Conservation (phyloP, 1,140 invertebrate genomes). For the Drosophila elegans region DNA sequence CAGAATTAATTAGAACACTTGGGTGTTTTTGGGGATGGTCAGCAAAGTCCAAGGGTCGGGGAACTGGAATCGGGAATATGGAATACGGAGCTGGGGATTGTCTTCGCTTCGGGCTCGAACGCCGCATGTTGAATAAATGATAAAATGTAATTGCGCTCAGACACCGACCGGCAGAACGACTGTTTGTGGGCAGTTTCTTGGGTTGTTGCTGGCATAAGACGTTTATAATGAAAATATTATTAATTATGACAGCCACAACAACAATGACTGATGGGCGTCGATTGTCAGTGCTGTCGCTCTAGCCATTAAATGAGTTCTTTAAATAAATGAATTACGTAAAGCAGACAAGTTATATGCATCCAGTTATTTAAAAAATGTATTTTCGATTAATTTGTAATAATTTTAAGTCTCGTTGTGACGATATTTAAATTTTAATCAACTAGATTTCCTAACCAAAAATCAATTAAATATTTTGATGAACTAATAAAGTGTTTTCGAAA, state of each 20-base stretch:
- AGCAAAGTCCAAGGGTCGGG: background rate
- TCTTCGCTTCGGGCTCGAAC: slow-evolving; percentile 46
- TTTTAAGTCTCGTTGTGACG: no score
- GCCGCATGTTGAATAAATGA: slow-evolving; percentile 82
- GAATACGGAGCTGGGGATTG: slow-evolving; percentile 8
- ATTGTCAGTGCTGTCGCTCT: slow-evolving; percentile 30
- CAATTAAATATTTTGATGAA: no score
- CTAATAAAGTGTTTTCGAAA: no score
- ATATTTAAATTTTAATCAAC: no score
- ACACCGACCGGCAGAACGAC: slow-evolving; percentile 35
- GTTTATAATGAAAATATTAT: slow-evolving; percentile 84
- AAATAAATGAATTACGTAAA: background rate
- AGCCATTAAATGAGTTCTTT: background rate
- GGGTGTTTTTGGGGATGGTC: slow-evolving; percentile 30
- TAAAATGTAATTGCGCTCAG: slow-evolving; percentile 79
- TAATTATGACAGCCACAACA: slow-evolving; percentile 74
- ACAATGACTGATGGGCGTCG: slow-evolving; percentile 71
- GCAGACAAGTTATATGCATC: background rate
- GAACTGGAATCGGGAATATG: background rate
- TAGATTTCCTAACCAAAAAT: no score
- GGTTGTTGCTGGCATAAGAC: slow-evolving; percentile 62
- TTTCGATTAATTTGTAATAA: no score
- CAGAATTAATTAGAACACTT: slow-evolving; percentile 77
- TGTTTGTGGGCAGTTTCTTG: slow-evolving; percentile 19
- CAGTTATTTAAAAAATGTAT: no score